Conservation (phyloP, 2,113 vertebrate genomes). For the Edolisoma coerulescens region DNA sequence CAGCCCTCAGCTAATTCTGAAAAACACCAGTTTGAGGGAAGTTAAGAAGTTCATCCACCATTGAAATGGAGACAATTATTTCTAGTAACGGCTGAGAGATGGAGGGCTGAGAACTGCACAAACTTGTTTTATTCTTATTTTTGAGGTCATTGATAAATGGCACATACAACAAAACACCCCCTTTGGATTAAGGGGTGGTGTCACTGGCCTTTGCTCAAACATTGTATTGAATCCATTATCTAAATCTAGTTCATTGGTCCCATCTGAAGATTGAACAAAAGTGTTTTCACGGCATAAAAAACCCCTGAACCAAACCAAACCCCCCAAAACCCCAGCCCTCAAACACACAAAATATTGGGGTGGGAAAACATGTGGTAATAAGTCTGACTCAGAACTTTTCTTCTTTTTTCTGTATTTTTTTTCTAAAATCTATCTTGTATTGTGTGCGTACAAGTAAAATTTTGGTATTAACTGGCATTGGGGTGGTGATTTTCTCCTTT, state of each 20-base stretch:
- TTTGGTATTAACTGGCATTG: neutral
- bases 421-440: neutral
- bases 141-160: neutral
- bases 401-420: neutral
- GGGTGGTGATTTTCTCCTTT: neutral
- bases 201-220: neutral
- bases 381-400: neutral
- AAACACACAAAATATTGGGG: neutral
- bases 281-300: neutral
- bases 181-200: neutral
- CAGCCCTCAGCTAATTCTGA: neutral
- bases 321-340: neutral
- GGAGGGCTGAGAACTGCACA: neutral
- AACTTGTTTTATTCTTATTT: neutral
- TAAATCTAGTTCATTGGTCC: neutral
- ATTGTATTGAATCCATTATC: neutral
- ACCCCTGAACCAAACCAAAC: rapidly evolving
- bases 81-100: neutral
- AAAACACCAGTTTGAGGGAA: neutral
- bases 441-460: neutral
- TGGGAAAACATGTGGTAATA: neutral
- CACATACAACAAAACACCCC: neutral
- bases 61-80: neutral
- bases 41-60: neutral
- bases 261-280: neutral